A percentile compares a stretch with the other conserved stretches of the same genome.
These are phyloP conservation scores for Siniperca obscura DNA, from an alignment of 2,797 vertebrate species.

Conservation along the genomic window DNA sequence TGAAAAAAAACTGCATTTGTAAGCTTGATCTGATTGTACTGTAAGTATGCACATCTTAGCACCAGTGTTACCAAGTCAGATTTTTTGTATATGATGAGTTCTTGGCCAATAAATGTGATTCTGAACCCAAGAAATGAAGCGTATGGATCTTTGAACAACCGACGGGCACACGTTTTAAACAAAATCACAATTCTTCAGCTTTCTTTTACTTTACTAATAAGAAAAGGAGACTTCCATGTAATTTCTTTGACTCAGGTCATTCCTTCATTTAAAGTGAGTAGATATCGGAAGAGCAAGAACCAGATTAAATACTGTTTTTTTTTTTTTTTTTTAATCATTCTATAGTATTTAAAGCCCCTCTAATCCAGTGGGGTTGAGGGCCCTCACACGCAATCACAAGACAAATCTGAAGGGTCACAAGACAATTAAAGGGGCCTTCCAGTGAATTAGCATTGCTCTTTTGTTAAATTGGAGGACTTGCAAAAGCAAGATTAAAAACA, in stretches of 20 bases:
- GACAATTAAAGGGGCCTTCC: not conserved
- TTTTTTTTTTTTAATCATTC: not conserved
- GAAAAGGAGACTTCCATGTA: not conserved
- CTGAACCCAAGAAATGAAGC: slow-evolving; percentile 16
- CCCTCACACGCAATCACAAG: not conserved
- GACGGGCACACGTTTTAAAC: not conserved
- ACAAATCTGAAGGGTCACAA: not conserved
- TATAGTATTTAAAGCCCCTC: not conserved
- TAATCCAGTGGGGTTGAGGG: not conserved
- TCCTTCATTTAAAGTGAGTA: not conserved
- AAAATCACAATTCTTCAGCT: not conserved
- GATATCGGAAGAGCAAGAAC: not conserved
- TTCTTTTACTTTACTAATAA: not conserved
- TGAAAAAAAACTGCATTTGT: slow-evolving; percentile 1
- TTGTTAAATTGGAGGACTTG: not conserved
- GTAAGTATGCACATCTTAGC: slow-evolving; percentile 5
- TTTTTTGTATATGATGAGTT: slow-evolving; percentile 21
- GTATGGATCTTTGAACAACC: not conserved
- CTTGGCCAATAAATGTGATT: slow-evolving; percentile 19
- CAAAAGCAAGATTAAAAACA: too few relatives aligned
- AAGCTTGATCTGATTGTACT: not conserved
- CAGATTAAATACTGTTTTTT: not conserved
- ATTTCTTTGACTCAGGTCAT: not conserved
- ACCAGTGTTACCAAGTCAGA: not conserved
- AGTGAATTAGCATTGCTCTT: not conserved